A percentile compares a stretch with the other conserved stretches of the same genome.
phyloP scores from a whole-genome alignment of 2,797 vertebrate genomes.

The Enteromius thamalakanensis region DNA sequence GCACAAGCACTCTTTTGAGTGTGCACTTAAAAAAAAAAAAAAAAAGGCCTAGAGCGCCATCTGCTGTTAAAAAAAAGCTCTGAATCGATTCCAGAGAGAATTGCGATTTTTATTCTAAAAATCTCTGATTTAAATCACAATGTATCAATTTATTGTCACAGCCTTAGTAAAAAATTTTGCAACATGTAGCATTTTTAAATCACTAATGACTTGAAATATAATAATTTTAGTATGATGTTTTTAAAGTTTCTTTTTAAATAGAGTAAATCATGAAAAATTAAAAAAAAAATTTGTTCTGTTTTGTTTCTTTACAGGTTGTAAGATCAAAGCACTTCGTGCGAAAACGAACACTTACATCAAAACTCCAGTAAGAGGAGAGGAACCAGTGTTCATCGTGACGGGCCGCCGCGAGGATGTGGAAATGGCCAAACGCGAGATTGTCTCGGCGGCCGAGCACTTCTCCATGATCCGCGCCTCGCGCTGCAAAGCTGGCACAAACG shows the following conservation, averaged over 20 bases:
- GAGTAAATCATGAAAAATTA: no score
- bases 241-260: no score
- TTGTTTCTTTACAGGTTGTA: constrained; percentile 82
- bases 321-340: constrained; percentile 95
- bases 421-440: constrained; percentile 96
- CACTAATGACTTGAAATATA: no score
- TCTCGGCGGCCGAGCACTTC: constrained; percentile 95
- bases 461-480: constrained; percentile 95
- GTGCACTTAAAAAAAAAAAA: no score
- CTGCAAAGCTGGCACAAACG: constrained; percentile 84
- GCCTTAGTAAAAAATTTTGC: neutral
- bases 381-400: constrained; percentile 94
- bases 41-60: no score
- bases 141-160: neutral
- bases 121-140: no score
- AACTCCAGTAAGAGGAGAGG: constrained; percentile 94
- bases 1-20: neutral
- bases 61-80: no score
- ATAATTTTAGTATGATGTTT: no score
- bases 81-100: no score
- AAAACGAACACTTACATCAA: constrained; percentile 99
- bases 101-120: no score
- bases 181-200: neutral
- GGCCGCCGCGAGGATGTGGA: constrained; percentile 95
- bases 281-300: no score